Evolutionary conservation across 2,888 invertebrate genomes (phyloP).

Genomic region (Chydorus sphaericus): DNA sequence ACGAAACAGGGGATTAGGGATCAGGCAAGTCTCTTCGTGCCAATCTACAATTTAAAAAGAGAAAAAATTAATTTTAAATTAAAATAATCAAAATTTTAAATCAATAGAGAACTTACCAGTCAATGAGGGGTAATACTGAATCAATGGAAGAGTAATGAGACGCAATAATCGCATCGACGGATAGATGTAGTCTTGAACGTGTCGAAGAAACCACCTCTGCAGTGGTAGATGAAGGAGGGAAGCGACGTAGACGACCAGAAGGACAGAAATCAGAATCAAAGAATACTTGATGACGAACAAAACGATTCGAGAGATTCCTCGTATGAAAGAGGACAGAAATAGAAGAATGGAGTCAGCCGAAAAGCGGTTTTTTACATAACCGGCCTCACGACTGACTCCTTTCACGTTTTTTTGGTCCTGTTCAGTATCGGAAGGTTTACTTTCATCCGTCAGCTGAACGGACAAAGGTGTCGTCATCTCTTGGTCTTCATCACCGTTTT

Average conservation of each 20-base stretch:
- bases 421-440: background rate
- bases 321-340: background rate
- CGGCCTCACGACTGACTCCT: slow-evolving; percentile 11
- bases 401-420: slow-evolving; percentile 14
- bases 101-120: slow-evolving; percentile 39
- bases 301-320: background rate
- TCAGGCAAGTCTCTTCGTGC: slow-evolving; percentile 70
- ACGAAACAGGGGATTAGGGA: slow-evolving; percentile 69
- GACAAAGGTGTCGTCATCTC: background rate
- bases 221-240: slow-evolving; percentile 44
- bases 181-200: slow-evolving; percentile 65
- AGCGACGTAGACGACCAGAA: slow-evolving; percentile 32
- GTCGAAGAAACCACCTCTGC: slow-evolving; percentile 49
- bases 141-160: slow-evolving; percentile 56
- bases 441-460: slow-evolving; percentile 7
- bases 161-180: slow-evolving; percentile 59
- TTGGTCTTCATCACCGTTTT: background rate
- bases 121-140: slow-evolving; percentile 53
- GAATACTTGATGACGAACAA: slow-evolving; percentile 20
- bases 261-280: slow-evolving; percentile 24
- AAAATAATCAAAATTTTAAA: background rate
- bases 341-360: slow-evolving; percentile 13
- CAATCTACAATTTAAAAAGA: slow-evolving; percentile 43
- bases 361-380: background rate
- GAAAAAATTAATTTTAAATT: slow-evolving; percentile 26